Conservation (phyloP, 2,888 invertebrate species). For the Ormyrus pomaceus region DNA sequence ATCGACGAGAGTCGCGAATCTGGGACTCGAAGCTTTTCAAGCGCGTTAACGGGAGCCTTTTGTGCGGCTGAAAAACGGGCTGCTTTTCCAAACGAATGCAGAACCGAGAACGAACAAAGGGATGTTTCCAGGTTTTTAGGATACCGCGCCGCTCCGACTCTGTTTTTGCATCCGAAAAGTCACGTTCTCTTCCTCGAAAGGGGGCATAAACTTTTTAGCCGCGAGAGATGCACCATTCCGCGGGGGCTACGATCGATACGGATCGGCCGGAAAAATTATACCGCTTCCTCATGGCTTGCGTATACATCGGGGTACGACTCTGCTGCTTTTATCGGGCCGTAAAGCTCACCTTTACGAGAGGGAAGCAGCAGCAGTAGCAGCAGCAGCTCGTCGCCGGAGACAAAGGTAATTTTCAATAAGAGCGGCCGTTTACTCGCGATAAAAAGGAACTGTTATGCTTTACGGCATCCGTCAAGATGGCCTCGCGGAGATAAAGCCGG, state of each 20-base stretch:
- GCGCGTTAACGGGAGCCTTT: constrained; percentile 16
- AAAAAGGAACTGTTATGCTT: constrained; percentile 6
- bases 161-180: too few relatives aligned
- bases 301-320: background rate
- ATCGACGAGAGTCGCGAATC: constrained; percentile 17
- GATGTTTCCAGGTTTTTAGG: constrained; percentile 6
- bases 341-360: constrained; percentile 33
- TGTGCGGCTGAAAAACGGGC: constrained; percentile 7
- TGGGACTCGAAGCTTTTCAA: constrained; percentile 30
- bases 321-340: constrained; percentile 11
- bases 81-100: background rate
- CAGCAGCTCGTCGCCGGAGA: background rate
- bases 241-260: background rate
- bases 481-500: background rate
- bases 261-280: constrained; percentile 1
- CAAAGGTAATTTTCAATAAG: constrained; percentile 42
- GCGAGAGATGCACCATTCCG: background rate
- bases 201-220: background rate
- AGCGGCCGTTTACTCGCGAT: background rate
- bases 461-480: background rate
- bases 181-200: background rate
- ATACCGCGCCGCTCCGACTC: too few relatives aligned
- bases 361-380: constrained; percentile 1
- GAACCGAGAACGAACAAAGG: background rate
- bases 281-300: background rate